Evolutionary conservation across 2,888 invertebrate genomes (phyloP), one percentile per base, ranked within the genome.

Genomic region (Drosophila anceps): DNA sequence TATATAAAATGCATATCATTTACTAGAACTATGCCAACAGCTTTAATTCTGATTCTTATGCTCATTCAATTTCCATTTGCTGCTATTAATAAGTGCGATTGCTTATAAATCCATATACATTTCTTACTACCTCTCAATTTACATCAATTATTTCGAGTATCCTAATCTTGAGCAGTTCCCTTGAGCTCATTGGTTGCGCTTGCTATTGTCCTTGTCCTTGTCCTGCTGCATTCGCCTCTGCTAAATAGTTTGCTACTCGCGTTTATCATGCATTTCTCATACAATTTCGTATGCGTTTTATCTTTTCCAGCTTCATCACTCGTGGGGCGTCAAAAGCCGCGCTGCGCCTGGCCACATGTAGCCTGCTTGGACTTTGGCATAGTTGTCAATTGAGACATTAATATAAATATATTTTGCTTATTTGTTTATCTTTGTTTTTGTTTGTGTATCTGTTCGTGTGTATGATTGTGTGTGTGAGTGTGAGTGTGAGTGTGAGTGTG

Each of bases 1-100:
- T 84, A 84, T 84, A 89, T 84, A 89, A 84, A 84, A 84, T 84
- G 85, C 84, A 89, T 88, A 84, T 88, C 84, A 73, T 73, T 58
- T 65, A 35, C 64, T 71, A 80, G 51, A 73, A 60, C 64, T 77
- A 63, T 50, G 50, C 59, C 76, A 76, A 76, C 70, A 69, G 44
- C 43, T 54, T 35, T 50, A 44, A 33, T 50, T 35, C 50, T 41
- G n/a, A 54, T 48, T 31, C 50, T 39, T 13, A 15, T 51, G 27
- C 44, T 18, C 35, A 50, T 50, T 54, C 37, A 54, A 29, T 48
- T 57, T 58, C 51, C 43, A 48, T 57, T 59, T 73, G 73, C 89
- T 73, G 82, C 69, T 57, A 68, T 81, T 84, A 87, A 87, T 88
- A 76, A 76, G 84, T 89, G 84, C 84, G 66, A 62, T 78, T 86